Conservation (phyloP, 2,888 invertebrate species). For the Polymixis flavicincta region DNA sequence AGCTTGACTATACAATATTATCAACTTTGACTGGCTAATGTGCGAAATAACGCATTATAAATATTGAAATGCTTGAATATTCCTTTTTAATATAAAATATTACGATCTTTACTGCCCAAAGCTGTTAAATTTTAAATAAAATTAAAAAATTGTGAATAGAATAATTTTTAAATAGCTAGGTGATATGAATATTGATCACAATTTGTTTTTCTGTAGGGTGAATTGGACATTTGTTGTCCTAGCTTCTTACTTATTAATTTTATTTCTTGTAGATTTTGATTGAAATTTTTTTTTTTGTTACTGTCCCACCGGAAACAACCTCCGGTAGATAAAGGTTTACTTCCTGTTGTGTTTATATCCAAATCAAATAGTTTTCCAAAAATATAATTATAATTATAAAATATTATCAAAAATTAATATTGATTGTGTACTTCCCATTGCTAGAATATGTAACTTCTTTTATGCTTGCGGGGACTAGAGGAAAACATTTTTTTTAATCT, state of each 20-base stretch:
- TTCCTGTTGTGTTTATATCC: conserved; percentile 27
- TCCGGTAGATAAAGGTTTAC: conserved; percentile 36
- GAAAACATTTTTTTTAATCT: not conserved
- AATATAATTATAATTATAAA: not conserved
- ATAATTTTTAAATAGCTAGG: conserved; percentile 38
- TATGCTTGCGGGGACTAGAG: conserved; percentile 11
- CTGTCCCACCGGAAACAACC: conserved; percentile 38
- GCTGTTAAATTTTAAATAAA: conserved; percentile 7
- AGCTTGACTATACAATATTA: not conserved
- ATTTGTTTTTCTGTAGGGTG: conserved; percentile 26
- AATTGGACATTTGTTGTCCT: conserved; percentile 7
- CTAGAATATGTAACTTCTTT: not conserved
- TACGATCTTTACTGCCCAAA: conserved; percentile 19
- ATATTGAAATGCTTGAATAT: conserved; percentile 11
- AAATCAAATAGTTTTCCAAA: conserved; percentile 28
- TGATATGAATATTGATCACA: conserved; percentile 28
- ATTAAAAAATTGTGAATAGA: conserved; percentile 30
- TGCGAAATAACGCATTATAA: conserved; percentile 12
- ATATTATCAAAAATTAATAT: not conserved
- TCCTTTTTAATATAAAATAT: conserved; percentile 25
- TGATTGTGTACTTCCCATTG: not conserved
- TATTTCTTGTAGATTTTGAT: conserved; percentile 34
- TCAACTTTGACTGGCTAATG: conserved; percentile 10
- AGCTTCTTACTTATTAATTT: not conserved
- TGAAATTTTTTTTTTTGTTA: conserved; percentile 21